A percentile compares a stretch with the other conserved stretches of the same genome.
These are phyloP conservation scores for Poeciliopsis gracilis DNA, from an alignment of 2,797 vertebrate species.

Conservation along the genomic window DNA sequence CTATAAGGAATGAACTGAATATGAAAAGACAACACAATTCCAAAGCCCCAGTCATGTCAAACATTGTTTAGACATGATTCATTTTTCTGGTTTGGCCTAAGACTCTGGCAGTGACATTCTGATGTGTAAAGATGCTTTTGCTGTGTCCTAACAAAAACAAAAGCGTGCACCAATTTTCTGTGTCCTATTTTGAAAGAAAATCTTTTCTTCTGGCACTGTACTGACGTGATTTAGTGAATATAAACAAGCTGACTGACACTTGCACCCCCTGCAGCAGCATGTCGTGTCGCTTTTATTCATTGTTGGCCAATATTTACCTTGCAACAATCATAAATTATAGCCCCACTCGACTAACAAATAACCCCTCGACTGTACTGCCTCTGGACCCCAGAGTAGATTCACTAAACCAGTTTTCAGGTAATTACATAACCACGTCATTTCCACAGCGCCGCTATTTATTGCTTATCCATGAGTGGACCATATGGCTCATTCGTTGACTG, in stretches of 20 bases:
- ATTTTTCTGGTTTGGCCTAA: background rate
- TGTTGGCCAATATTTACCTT: constrained; percentile 39
- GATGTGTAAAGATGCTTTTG: background rate
- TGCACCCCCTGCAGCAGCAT: constrained; percentile 19
- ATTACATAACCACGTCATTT: constrained; percentile 53
- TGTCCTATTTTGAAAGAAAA: background rate
- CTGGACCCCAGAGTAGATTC: background rate
- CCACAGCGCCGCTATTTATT: constrained; percentile 24
- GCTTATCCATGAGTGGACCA: constrained; percentile 29
- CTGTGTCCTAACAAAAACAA: background rate
- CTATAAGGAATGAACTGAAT: background rate
- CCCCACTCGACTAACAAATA: constrained; percentile 19
- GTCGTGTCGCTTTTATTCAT: constrained; percentile 2
- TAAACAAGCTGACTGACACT: constrained; percentile 46
- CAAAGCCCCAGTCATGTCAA: background rate
- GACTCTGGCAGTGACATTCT: background rate
- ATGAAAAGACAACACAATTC: background rate
- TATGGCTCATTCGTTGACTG: constrained; percentile 32
- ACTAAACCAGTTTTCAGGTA: constrained; percentile 39
- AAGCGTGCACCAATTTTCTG: background rate
- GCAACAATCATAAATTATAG: constrained; percentile 43
- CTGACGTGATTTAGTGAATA: background rate
- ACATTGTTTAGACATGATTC: background rate
- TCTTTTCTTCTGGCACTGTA: background rate
- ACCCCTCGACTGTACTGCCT: background rate